Percentiles rank a stretch among this genome's conserved stretches.
These are phyloP conservation scores for Amphimallon solstitiale DNA, from an alignment of 2,888 invertebrate species.

Conservation along the genomic window DNA sequence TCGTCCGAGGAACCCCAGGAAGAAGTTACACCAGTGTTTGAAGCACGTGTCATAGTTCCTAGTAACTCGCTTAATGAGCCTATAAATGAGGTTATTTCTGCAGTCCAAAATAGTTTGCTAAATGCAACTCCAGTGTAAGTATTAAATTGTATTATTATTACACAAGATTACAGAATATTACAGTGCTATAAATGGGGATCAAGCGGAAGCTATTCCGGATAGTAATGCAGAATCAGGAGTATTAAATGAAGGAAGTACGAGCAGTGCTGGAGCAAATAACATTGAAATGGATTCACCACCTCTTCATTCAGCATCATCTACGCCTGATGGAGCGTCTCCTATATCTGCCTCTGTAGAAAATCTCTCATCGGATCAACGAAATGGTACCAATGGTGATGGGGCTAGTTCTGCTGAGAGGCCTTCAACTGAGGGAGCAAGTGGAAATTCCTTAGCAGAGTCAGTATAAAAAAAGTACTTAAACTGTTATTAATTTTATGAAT, in stretches of 20 bases:
- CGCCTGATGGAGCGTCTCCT: slow-evolving; percentile 53
- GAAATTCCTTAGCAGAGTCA: slow-evolving; percentile 47
- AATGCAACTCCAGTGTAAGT: slow-evolving; percentile 44
- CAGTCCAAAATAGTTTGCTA: slow-evolving; percentile 56
- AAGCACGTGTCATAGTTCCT: slow-evolving; percentile 61
- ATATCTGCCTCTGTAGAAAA: slow-evolving; percentile 54
- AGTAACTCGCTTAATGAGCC: slow-evolving; percentile 49
- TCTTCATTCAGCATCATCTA: slow-evolving; percentile 50
- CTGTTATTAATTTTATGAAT: slow-evolving; percentile 29
- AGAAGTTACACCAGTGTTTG: slow-evolving; percentile 62
- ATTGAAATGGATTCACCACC: slow-evolving; percentile 43
- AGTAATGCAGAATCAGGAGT: not conserved
- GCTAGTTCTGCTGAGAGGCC: slow-evolving; percentile 21
- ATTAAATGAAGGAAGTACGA: slow-evolving; percentile 1
- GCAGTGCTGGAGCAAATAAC: slow-evolving; percentile 10
- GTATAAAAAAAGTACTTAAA: not conserved
- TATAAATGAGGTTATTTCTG: slow-evolving; percentile 56
- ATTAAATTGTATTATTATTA: not conserved
- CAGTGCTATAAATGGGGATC: not conserved
- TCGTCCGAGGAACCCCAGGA: slow-evolving; percentile 58
- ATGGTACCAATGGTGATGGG: slow-evolving; percentile 41
- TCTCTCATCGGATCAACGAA: slow-evolving; percentile 48
- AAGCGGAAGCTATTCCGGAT: slow-evolving; percentile 6
- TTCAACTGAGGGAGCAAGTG: slow-evolving; percentile 31
- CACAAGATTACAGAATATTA: not conserved